A percentile compares a stretch with the other conserved stretches of the same genome.
These are phyloP conservation scores for Mallotus villosus DNA, from an alignment of 2,797 vertebrate species.

Conservation along the genomic window DNA sequence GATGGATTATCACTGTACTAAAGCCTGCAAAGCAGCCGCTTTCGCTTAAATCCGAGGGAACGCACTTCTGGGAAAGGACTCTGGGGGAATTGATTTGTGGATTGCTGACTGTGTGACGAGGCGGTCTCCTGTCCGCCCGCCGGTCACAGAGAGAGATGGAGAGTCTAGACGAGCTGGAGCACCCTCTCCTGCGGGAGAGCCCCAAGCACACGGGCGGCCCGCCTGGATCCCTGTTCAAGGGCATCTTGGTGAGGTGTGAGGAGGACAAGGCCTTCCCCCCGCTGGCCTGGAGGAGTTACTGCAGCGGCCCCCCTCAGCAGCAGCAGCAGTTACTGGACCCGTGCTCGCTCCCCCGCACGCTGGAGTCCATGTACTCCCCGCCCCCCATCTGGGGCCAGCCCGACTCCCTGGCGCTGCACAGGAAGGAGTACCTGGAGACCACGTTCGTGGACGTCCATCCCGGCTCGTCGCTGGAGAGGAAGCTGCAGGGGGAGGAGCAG, in stretches of 20 bases:
- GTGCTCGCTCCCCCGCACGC: slow-evolving; percentile 71
- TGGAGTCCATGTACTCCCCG: slow-evolving; percentile 71
- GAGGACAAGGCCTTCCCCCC: slow-evolving; percentile 72
- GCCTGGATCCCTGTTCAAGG: slow-evolving; percentile 58
- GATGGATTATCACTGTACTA: slow-evolving; percentile 60
- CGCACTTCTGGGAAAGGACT: slow-evolving; percentile 15
- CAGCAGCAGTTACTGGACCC: slow-evolving; percentile 79
- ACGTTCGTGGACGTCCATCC: slow-evolving; percentile 80
- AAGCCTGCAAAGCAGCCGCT: slow-evolving; percentile 51
- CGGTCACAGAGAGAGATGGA: slow-evolving; percentile 69
- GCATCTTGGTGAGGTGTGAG: slow-evolving; percentile 72
- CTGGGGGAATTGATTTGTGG: slow-evolving; percentile 40
- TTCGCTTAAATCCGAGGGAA: slow-evolving; percentile 36
- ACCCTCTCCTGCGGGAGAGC: slow-evolving; percentile 79
- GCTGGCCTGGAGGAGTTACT: slow-evolving; percentile 66
- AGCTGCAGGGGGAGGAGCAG: slow-evolving; percentile 75
- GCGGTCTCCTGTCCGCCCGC: slow-evolving; percentile 35
- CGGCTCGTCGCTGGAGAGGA: slow-evolving; percentile 71
- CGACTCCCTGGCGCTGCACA: slow-evolving; percentile 68
- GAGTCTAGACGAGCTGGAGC: slow-evolving; percentile 79
- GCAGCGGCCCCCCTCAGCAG: slow-evolving; percentile 59
- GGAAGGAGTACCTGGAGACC: slow-evolving; percentile 83
- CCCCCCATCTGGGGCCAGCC: slow-evolving; percentile 71
- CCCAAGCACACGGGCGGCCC: slow-evolving; percentile 46
- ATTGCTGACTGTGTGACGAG: slow-evolving; percentile 56